Evolutionary conservation across 2,113 vertebrate genomes (phyloP).

Genomic region (Rhabdomys dilectus): DNA sequence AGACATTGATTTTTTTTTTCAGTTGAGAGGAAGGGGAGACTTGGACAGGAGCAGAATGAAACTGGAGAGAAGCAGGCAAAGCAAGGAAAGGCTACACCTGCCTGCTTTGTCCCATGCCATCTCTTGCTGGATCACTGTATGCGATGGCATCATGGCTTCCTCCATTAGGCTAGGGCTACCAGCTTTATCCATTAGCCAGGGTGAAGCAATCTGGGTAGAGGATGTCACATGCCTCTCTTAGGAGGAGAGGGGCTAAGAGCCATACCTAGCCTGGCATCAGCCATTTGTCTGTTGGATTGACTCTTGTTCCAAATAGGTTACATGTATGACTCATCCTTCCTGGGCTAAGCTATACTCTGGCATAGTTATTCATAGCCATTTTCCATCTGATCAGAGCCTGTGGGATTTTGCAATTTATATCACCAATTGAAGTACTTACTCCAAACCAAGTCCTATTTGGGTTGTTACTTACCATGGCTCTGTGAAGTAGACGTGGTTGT

Average conservation of each 20-base stretch:
- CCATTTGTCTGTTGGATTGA: neutral
- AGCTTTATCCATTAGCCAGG: neutral
- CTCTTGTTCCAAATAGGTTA: neutral
- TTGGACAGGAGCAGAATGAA: neutral
- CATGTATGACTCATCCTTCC: neutral
- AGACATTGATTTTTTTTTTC: neutral
- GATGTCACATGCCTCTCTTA: too few relatives aligned
- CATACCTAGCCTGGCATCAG: neutral
- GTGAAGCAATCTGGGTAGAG: neutral
- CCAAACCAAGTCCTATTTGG: neutral
- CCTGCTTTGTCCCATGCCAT: neutral
- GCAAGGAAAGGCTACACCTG: neutral
- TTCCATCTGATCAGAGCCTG: conserved; percentile 28
- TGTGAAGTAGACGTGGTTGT: neutral
- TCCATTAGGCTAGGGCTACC: neutral
- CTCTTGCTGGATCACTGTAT: accelerated
- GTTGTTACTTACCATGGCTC: neutral
- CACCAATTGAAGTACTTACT: neutral
- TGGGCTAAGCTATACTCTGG: neutral
- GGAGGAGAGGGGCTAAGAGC: neutral
- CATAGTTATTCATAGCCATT: conserved; percentile 18
- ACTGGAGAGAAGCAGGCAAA: neutral
- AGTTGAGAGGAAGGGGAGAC: neutral
- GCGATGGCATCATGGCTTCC: neutral
- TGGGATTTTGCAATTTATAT: conserved; percentile 15